phyloP scores from a whole-genome alignment of 2,797 vertebrate species.

The Cetoscarus ocellatus region DNA sequence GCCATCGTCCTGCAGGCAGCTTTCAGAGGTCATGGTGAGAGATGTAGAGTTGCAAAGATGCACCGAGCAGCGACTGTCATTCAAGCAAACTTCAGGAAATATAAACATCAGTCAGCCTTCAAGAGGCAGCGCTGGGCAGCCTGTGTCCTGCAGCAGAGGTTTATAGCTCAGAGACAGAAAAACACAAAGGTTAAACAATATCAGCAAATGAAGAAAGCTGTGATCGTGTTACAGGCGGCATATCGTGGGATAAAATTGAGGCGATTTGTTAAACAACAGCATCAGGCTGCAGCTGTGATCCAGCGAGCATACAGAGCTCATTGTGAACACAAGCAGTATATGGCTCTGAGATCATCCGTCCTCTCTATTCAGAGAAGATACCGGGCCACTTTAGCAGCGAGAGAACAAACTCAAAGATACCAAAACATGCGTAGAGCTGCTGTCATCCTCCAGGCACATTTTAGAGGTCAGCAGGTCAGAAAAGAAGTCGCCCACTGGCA shows the following conservation, averaged over 20 bases:
- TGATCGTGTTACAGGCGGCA: constrained; percentile 57
- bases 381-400: constrained; percentile 33
- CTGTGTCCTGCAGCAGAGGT: constrained; percentile 46
- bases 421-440: neutral
- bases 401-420: constrained; percentile 6
- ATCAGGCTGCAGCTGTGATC: constrained; percentile 52
- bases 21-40: constrained; percentile 31
- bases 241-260: constrained; percentile 60
- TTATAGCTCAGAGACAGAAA: constrained; percentile 39
- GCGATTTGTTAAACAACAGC: constrained; percentile 23
- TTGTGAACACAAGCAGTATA: constrained; percentile 7
- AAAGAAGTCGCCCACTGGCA: neutral
- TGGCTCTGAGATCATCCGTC: constrained; percentile 1
- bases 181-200: neutral
- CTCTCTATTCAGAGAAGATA: constrained; percentile 38
- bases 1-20: constrained; percentile 51
- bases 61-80: constrained; percentile 51
- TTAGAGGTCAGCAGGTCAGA: constrained; percentile 39
- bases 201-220: constrained; percentile 2
- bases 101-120: constrained; percentile 15
- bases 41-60: constrained; percentile 29
- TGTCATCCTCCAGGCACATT: constrained; percentile 16
- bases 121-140: constrained; percentile 39
- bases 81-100: constrained; percentile 42
- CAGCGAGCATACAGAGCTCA: constrained; percentile 42